Evolutionary conservation across 2,888 invertebrate species (phyloP), one percentile per base, ranked within the genome.

Genomic region (Idaea aversata): DNA sequence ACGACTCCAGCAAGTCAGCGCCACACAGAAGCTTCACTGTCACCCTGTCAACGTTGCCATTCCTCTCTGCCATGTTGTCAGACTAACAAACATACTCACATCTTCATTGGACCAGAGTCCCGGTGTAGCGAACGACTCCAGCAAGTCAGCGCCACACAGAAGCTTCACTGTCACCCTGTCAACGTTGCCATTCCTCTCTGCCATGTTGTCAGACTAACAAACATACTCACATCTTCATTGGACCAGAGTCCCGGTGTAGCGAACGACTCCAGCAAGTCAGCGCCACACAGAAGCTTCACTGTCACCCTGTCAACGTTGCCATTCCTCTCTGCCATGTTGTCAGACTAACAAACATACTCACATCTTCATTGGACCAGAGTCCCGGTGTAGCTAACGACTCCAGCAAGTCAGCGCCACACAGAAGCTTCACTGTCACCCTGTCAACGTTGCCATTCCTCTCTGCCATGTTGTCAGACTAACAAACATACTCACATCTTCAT

Each of bases 261-360:
- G 88, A 99, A 98, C 0, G 98, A 98, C 90, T 99, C 98, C 70
- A 99, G 84, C 35, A 99, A 91, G 90, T 99, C 99, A 0, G 96
- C 98, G 0, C 99, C 99, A 82, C 99, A 99, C 7, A 99, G 89
- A 70, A 99, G 85, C 87, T 97, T 98, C 0, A 99, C 94, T 62
- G 95, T 95, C 0, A 98, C 94, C 34, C 10, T 73, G 74, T 57
- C 76, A 5, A 67, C 62, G 67, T 86, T 85, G 0, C 86, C 88
- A 57, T 91, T 90, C 63, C 79, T 82, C 68, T 82, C 82, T 70
- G 85, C 78, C 6, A 87, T 57, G 66, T 90, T 87, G 65, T 92
- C 92, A 0, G 87, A 87, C 25, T 91, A n/a, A n/a, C n/a, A n/a
- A n/a, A n/a, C n/a, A n/a, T n/a, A n/a, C n/a, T n/a, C n/a, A n/a